Base-by-base conservation (phyloP, 2,797 vertebrate genomes). In the Alcedo quadribrachys region DNA sequence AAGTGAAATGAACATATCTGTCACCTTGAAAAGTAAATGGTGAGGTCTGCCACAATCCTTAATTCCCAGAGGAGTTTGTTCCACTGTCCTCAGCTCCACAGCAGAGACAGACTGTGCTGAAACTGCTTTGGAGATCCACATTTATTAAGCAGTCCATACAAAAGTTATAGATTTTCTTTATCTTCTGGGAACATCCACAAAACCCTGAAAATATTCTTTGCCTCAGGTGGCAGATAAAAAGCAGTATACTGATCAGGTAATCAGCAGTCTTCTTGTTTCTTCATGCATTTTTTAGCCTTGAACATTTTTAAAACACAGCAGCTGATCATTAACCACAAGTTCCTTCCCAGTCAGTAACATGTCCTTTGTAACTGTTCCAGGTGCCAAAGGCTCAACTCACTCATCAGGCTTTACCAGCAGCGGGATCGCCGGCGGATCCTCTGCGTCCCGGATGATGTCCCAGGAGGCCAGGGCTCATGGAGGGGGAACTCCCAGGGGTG, bases 351-450 rank as follows among this genome's bases (percentile, higher is more conserved):
- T n/a, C 28, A 67, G 21, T 84, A 80, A 71, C 19, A n/a, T 35
- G 21, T 60, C 37, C 15, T 68, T 71, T 77, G 22, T 68, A 58
- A 84, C n/a, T 65, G 11, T 80, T 80, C 19, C 20, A 96, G 96
- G 94, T 43, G 92, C 94, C 90, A 94, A 0, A 78, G 11, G 81
- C 60, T 93, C 96, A 42, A 85, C 95, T 7, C 86, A 96, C 58
- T 93, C 92, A 5, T 81, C 88, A 21, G 96, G 96, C 45, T 94
- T 92, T 37, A 96, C 94, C 48, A 62, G 8, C 33, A 35, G 54
- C 0, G 94, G 96, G 24, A 95, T 95, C 37, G 54, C 70, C 2
- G 0, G 46, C 35, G 74, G 85, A 27, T 89, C 93, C 46, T 7
- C 0, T 2, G 95, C 90, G 21, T 62, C 95, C 4, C 0, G 8